phyloP scores from a whole-genome alignment of 2,113 vertebrate species.

The Platichthys stellatus region DNA sequence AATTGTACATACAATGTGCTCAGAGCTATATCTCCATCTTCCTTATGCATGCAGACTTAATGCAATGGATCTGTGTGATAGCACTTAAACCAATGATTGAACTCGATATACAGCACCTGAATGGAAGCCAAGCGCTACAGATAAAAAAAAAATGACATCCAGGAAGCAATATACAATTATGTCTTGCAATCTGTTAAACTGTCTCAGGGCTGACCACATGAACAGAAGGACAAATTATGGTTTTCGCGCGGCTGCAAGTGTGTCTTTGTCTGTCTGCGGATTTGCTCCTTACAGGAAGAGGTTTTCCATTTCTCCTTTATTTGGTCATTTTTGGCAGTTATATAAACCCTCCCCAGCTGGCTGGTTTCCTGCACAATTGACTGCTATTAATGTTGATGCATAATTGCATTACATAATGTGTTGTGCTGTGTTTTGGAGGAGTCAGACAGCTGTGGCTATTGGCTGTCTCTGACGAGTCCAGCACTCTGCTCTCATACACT shows the following conservation, averaged over 20 bases:
- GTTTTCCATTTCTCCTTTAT: constrained; percentile 54
- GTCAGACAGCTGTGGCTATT: constrained; percentile 72
- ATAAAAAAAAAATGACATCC: constrained; percentile 72
- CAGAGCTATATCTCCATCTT: constrained; percentile 69
- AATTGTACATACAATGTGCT: constrained; percentile 66
- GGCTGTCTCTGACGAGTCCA: constrained; percentile 45
- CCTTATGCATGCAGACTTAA: constrained; percentile 65
- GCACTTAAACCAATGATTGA: constrained; percentile 67
- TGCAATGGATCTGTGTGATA: constrained; percentile 65
- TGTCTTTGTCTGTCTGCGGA: constrained; percentile 3
- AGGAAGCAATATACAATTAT: constrained; percentile 70
- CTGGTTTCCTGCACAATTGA: constrained; percentile 74
- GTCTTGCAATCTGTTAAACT: constrained; percentile 72
- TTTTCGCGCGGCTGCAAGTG: background rate
- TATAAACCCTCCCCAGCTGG: constrained; percentile 77
- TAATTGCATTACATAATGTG: constrained; percentile 80
- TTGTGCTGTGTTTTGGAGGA: constrained; percentile 65
- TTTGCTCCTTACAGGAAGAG: constrained; percentile 45
- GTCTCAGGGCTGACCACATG: constrained; percentile 43
- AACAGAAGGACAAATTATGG: constrained; percentile 39
- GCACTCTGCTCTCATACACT: constrained; percentile 11
- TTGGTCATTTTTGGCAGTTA: constrained; percentile 71
- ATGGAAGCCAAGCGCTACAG: constrained; percentile 66
- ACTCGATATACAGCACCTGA: constrained; percentile 55
- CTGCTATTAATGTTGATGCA: constrained; percentile 76